Base-by-base conservation (phyloP, 2,113 vertebrate species). In the Damaliscus lunatus region DNA sequence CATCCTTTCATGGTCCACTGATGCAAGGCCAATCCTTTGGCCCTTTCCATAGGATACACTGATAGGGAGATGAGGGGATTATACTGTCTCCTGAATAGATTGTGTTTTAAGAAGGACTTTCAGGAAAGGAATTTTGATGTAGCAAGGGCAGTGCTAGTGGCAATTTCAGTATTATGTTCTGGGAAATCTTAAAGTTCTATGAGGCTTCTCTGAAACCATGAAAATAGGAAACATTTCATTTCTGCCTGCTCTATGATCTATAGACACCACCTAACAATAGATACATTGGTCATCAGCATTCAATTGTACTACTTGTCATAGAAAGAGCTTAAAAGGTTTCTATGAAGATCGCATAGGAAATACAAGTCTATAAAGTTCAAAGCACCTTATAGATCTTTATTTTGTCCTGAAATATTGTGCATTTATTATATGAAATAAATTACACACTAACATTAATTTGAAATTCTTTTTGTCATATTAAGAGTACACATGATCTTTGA, bases 381-480 rank as follows among this genome's bases (percentile, higher is more conserved):
- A 62, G 23, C 48, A 86, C 8, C 40, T 55, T 55, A 59, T 85
- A 52, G 64, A 81, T 36, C 12, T 87, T 92, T 74, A 83, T 71
- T 93, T 92, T 50, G n/a, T 88, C 25, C 82, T 71, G 23, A 97
- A 82, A 71, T 71, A 81, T 50, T 92, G 2, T 88, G 62, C 23
- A 52, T 89, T 96, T 36, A 60, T 80, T 78, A 82, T 46, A 91
- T 82, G 60, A 96, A 97, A 82, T 77, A 93, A 94, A 55, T 74
- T 36, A 29, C 85, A 90, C 29, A 77, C 78, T 50, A 93, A 84
- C 36, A 77, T 93, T 92, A 81, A 92, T 74, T 94, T 95, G 62
- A 91, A 93, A 83, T 19, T 92, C 16, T 91, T 95, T 94, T 90
- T 89, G 27, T 92, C 57, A 92, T 29, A 67, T 71, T 87, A 96